Percentiles rank a stretch among this genome's conserved stretches.
These are phyloP conservation scores for Tetrao urogallus DNA, from an alignment of 2,113 vertebrate genomes.

Conservation along the genomic window DNA sequence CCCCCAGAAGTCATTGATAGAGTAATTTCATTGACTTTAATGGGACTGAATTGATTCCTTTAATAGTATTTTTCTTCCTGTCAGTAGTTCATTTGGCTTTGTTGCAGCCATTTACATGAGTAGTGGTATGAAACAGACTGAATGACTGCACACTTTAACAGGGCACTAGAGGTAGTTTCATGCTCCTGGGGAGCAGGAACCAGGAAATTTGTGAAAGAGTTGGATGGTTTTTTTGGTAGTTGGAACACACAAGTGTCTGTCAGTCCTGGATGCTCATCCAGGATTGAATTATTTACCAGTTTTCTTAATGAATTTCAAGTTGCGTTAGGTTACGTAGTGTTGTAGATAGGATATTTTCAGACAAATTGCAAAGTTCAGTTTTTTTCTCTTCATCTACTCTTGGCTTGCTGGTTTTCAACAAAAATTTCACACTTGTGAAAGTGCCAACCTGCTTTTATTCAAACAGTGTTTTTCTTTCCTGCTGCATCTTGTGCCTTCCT, in stretches of 20 bases:
- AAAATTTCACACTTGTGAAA: background rate
- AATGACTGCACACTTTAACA: background rate
- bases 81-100: constrained; percentile 36
- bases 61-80: background rate
- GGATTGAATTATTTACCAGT: background rate
- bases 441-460: background rate
- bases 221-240: background rate
- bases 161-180: background rate
- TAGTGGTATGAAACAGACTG: background rate
- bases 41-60: constrained; percentile 18
- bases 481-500: background rate
- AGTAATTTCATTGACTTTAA: constrained; percentile 4
- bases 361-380: background rate
- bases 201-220: background rate
- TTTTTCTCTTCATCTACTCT: background rate
- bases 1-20: background rate
- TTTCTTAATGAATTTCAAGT: background rate
- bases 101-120: background rate
- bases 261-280: background rate
- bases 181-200: too few relatives aligned
- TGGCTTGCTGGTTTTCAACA: background rate
- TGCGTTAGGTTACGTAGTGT: background rate
- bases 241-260: background rate
- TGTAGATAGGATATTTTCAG: background rate
- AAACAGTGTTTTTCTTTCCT: background rate